Evolutionary conservation across 2,113 vertebrate genomes (phyloP), one percentile per base, ranked within the genome.

Genomic region (Oncorhynchus gorbuscha): DNA sequence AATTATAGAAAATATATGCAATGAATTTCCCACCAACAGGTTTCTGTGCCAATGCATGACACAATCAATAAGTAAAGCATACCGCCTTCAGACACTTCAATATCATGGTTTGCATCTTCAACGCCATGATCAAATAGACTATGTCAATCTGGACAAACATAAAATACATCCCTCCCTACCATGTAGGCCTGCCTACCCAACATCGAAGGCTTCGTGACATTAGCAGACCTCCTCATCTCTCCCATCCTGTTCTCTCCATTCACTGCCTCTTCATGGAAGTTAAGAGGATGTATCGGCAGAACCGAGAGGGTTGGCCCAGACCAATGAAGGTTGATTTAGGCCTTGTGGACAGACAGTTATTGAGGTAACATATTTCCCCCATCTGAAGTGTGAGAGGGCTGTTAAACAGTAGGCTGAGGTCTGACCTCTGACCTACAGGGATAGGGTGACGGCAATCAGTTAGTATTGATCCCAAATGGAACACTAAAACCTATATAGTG

Each of bases 351-450:
- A 6, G 61, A 24, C 80, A 86, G 89, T 90, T 90, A 87, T 89
- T 92, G 88, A 92, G 85, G 73, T 71, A 84, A 87, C 79, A 90
- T 90, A 90, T 90, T 89, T 88, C 65, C 81, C 35, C 86, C 84
- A 86, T 91, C 87, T 89, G 78, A 87, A 87, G 80, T 84, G 83
- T 64, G 83, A 85, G 81, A 70, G 75, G 86, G 85, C 80, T 87
- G 88, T 92, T 91, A 89, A 91, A 93, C 87, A 89, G 74, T 89
- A 77, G 75, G 79, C 71, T 73, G 75, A 86, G 80, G 81, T 78
- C 67, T 73, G 90, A 92, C 90, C 91, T 78, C 76, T 89, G 91
- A 92, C 87, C 91, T 45, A 71, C 1, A 16, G 49, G 11, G 49
- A 16, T 16, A 61, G 59, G 81, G 70, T 79, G 83, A 79, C 55